phyloP scores from a whole-genome alignment of 2,888 invertebrate species.

The Azorinus chamasolen region DNA sequence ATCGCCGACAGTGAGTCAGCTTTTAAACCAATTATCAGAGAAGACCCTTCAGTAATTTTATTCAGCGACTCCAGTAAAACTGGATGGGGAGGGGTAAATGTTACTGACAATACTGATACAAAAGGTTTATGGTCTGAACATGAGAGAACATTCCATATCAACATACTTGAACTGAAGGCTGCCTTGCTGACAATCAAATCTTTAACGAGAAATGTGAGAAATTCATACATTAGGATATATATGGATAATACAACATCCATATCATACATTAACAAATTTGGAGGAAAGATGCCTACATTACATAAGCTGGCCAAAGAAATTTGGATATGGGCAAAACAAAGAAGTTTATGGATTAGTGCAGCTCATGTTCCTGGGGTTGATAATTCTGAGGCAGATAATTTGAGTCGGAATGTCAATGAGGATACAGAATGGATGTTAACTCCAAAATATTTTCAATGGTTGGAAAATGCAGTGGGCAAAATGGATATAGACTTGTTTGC shows the following conservation, averaged over 20 bases:
- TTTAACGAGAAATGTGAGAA: not conserved
- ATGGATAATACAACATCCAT: conserved; percentile 46
- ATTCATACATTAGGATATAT: conserved; percentile 27
- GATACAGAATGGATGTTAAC: conserved; percentile 46
- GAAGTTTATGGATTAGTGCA: too few relatives aligned
- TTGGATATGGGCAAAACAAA: conserved; percentile 37
- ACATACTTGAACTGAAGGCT: conserved; percentile 45
- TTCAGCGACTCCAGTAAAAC: conserved; percentile 33
- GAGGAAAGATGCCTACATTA: conserved; percentile 20
- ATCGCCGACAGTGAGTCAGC: conserved; percentile 17
- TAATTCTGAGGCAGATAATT: conserved; percentile 41
- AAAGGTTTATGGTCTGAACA: conserved; percentile 32
- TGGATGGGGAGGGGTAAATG: conserved; percentile 40
- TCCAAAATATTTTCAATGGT: conserved; percentile 7
- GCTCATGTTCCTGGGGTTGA: conserved; percentile 45
- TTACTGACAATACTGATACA: not conserved
- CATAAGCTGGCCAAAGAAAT: conserved; percentile 33
- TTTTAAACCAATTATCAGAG: conserved; percentile 3
- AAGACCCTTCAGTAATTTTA: conserved; percentile 10
- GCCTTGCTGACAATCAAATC: conserved; percentile 21
- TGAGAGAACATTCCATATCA: conserved; percentile 38
- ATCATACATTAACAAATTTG: conserved; percentile 38
- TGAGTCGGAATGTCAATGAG: conserved; percentile 16
- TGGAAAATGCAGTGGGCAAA: conserved; percentile 1
- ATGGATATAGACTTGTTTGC: conserved; percentile 48